Percentiles rank a stretch among this genome's conserved stretches.
These are phyloP conservation scores for Catostomus latipinnis DNA, from an alignment of 2,797 vertebrate genomes.

Conservation along the genomic window DNA sequence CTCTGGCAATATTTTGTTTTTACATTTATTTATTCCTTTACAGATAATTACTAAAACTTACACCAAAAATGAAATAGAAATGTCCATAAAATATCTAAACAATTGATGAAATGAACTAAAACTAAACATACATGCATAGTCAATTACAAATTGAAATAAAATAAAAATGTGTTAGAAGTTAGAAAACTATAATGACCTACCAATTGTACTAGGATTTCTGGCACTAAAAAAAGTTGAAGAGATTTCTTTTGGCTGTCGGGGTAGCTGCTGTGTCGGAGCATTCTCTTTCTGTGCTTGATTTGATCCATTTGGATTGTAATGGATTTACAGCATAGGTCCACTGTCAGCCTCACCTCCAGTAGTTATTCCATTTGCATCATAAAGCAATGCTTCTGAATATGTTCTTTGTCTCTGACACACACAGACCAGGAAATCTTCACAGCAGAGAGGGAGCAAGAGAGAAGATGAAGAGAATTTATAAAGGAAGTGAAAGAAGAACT, in stretches of 20 bases:
- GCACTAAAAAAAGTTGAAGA: background rate
- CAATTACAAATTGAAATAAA: too few relatives aligned
- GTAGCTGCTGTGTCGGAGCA: conserved; percentile 3
- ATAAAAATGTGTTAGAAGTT: too few relatives aligned
- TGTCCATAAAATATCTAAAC: too few relatives aligned
- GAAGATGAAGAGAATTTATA: background rate
- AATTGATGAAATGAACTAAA: too few relatives aligned
- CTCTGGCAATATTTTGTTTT: too few relatives aligned
- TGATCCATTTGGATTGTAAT: conserved; percentile 21
- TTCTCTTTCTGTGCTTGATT: conserved; percentile 21
- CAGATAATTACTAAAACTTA: too few relatives aligned
- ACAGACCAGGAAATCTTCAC: conserved; percentile 17
- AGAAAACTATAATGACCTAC: too few relatives aligned
- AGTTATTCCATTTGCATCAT: conserved; percentile 35
- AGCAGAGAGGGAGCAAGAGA: background rate
- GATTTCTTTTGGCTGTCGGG: conserved; percentile 12
- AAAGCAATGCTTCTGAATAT: conserved; percentile 24
- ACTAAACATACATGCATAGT: too few relatives aligned
- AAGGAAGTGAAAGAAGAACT: background rate
- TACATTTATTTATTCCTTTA: too few relatives aligned
- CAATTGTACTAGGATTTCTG: background rate
- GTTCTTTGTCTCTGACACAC: conserved; percentile 16
- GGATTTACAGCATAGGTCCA: conserved; percentile 32
- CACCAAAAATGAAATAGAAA: too few relatives aligned
- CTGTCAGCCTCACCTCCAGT: conserved; percentile 20